Base-by-base conservation (phyloP, 1,140 invertebrate genomes). In the Myzus persicae region DNA sequence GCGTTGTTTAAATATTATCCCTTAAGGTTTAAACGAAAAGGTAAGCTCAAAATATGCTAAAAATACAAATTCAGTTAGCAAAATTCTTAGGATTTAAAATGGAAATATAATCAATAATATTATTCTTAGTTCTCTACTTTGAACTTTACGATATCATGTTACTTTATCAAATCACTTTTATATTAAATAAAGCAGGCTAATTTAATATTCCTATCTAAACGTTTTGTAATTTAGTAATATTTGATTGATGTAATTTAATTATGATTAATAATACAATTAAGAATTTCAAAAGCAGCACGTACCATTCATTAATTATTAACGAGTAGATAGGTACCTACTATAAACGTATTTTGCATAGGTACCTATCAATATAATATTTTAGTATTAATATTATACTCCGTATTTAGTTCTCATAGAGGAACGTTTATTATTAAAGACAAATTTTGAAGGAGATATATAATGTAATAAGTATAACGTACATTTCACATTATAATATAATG, bases 251-350 rank as follows among this genome's bases (percentile, higher is more conserved):
- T 76, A n/a, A 76, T 76, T 76, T n/a, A 76, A 76, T 76, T 76
- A n/a, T 76, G n/a, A 76, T n/a, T 76, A 76, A 36, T 76, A 76
- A 76, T 76, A 76, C 14, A n/a, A 76, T 76, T 20, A 76, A 76
- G 59, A 76, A 76, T 76, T 76, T 76, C 59, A 76, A 76, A 76
- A 76, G 59, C 59, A 76, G 31, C n/a, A 76, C 59, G 59, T 76
- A 76, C 59, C 59, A 36, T 67, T 67, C 31, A 67, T 76, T 76
- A 76, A n/a, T n/a, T 76, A 76, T 76, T 76, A 76, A 76, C 14
- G 59, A 76, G 59, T n/a, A 67, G 48, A 22, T 51, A 51, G 31
- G 14, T 67, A 67, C 31, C 31, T n/a, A 76, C 59, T n/a, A 76
- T 76, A n/a, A 76, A 24, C 59, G 4, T 14, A 76, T 76, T 76